Percentiles rank a stretch among this genome's conserved stretches.
phyloP scores from a whole-genome alignment of 2,797 vertebrate species.

The Meda fulgida region DNA sequence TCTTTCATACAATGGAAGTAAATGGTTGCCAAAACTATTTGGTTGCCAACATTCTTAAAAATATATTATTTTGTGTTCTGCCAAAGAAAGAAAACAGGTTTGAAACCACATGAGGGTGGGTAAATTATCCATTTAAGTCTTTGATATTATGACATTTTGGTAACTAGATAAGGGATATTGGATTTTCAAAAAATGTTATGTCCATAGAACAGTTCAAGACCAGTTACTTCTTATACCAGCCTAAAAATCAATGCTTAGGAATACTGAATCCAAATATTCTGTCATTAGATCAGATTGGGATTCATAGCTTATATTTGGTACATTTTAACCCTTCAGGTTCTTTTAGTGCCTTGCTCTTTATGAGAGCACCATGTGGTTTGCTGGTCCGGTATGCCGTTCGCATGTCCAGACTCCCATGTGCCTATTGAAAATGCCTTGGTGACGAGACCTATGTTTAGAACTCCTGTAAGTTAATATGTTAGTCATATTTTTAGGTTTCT shows the following conservation, averaged over 20 bases:
- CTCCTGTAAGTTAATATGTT: slow-evolving; percentile 49
- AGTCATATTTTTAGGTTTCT: slow-evolving; percentile 52
- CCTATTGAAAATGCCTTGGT: slow-evolving; percentile 36
- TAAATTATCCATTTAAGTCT: not conserved
- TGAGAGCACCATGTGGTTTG: not conserved
- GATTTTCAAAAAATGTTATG: not conserved
- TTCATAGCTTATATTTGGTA: not conserved
- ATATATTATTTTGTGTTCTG: not conserved
- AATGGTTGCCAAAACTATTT: not conserved
- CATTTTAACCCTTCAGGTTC: not conserved
- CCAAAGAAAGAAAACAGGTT: not conserved
- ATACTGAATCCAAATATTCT: not conserved
- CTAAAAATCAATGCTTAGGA: not conserved
- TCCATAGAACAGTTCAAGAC: not conserved
- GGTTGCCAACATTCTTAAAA: not conserved
- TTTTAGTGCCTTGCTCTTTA: not conserved
- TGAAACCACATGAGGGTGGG: not conserved
- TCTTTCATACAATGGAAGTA: not conserved
- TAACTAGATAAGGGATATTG: not conserved
- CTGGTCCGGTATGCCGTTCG: not conserved
- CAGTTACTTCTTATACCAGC: not conserved
- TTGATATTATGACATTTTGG: not conserved
- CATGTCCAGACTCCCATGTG: slow-evolving; percentile 20
- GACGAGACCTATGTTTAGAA: slow-evolving; percentile 41
- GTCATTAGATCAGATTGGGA: not conserved